Evolutionary conservation across 2,888 invertebrate genomes (phyloP).

Genomic region (Lasioglossum malachurum): DNA sequence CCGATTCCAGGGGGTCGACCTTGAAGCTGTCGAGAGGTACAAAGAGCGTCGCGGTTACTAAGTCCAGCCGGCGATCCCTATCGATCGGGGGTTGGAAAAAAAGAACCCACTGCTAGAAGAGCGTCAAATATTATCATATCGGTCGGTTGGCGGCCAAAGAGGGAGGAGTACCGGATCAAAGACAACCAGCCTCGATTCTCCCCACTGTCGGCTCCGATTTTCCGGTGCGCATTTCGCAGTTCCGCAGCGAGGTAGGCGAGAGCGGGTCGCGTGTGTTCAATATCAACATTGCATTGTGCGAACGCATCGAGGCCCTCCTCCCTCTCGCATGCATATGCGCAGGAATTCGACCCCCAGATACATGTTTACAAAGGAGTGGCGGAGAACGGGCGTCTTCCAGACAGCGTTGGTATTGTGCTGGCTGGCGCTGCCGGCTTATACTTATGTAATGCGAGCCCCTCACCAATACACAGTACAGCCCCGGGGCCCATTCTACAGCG

Average conservation of each 20-base stretch:
- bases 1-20: not conserved
- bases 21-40: not conserved
- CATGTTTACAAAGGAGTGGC: conserved; percentile 68
- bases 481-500: conserved; percentile 54
- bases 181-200: conserved; percentile 20
- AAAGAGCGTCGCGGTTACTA: not conserved
- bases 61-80: conserved; percentile 17
- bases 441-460: conserved; percentile 76
- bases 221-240: conserved; percentile 70
- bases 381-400: conserved; percentile 66
- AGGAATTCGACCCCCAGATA: conserved; percentile 57
- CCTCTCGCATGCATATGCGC: conserved; percentile 20
- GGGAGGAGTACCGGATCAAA: conserved; percentile 50
- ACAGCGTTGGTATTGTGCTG: conserved; percentile 75
- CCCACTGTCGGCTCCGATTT: conserved; percentile 52
- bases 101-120: not conserved
- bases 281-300: conserved; percentile 76
- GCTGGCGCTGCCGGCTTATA: conserved; percentile 68
- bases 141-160: conserved; percentile 48
- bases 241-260: conserved; percentile 26
- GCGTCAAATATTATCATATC: conserved; percentile 57
- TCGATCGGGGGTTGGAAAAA: conserved; percentile 7
- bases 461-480: conserved; percentile 44
- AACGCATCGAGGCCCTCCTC: conserved; percentile 59
- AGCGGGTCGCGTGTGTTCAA: conserved; percentile 67